These are phyloP conservation scores for Aplysina aerophoba DNA, from an alignment of 37 sponge, comb jelly and placozoan species.

Conservation along the genomic window DNA sequence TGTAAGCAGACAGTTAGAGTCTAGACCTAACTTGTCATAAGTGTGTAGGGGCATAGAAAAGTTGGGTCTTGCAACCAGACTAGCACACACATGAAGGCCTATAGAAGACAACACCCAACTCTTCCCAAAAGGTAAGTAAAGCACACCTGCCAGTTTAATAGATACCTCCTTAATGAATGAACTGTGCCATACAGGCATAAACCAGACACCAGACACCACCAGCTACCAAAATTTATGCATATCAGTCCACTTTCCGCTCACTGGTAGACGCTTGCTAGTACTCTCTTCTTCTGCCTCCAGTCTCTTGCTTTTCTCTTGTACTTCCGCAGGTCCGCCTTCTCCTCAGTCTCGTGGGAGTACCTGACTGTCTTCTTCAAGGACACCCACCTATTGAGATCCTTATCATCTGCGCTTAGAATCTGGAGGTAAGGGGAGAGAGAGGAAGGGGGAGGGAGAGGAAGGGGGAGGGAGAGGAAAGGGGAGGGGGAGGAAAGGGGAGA, in stretches of 20 bases:
- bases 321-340: constrained; percentile 64
- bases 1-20: no score
- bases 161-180: no score
- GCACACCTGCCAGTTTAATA: no score
- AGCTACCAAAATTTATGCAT: not conserved
- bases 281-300: constrained; percentile 57
- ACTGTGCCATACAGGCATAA: not conserved
- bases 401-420: constrained; percentile 82
- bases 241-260: constrained; percentile 29
- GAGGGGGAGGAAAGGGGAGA: not conserved
- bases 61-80: no score
- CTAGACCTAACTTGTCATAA: no score
- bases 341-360: constrained; percentile 79
- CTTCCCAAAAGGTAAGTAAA: no score
- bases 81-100: no score
- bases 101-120: no score
- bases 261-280: constrained; percentile 65
- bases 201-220: not conserved
- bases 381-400: constrained; percentile 91
- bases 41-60: no score
- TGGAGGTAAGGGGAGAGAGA: not conserved
- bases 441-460: no score
- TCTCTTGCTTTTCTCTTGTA: constrained; percentile 65
- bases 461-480: not conserved
- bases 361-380: constrained; percentile 92